A percentile compares a stretch with the other conserved stretches of the same genome.
phyloP scores from a whole-genome alignment of 2,113 vertebrate species.

The Anas platyrhynchos region DNA sequence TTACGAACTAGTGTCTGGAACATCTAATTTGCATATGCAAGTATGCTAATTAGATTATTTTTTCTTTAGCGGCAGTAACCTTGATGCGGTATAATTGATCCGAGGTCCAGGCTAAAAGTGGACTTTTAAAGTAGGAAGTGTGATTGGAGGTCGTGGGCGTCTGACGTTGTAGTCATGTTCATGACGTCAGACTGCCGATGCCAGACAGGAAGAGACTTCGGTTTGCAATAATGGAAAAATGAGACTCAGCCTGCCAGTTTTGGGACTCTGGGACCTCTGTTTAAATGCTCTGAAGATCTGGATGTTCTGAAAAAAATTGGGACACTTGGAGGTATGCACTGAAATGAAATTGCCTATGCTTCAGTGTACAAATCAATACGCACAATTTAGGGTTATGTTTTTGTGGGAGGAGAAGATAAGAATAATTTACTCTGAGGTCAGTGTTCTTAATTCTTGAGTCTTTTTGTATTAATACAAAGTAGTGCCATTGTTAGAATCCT shows the following conservation, averaged over 20 bases:
- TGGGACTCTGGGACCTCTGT: constrained; percentile 51
- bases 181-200: constrained; percentile 47
- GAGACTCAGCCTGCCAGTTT: constrained; percentile 47
- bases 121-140: constrained; percentile 62
- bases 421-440: background rate
- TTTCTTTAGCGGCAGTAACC: constrained; percentile 53
- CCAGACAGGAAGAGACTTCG: constrained; percentile 48
- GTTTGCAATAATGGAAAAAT: constrained; percentile 52
- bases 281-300: constrained; percentile 60
- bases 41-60: constrained; percentile 49
- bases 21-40: constrained; percentile 49
- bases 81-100: constrained; percentile 35
- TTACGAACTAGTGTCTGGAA: constrained; percentile 7
- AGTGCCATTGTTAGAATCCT: background rate
- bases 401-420: background rate
- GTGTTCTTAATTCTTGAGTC: background rate
- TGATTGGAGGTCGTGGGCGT: constrained; percentile 39
- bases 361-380: constrained; percentile 17
- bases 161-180: constrained; percentile 43
- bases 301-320: constrained; percentile 56
- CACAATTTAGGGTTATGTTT: constrained; percentile 8
- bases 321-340: constrained; percentile 53
- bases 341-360: constrained; percentile 57
- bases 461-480: background rate
- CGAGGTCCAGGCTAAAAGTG: constrained; percentile 49